Evolutionary conservation across 2,888 invertebrate species (phyloP), one percentile per base, ranked within the genome.

Genomic region (Caenorhabditis sp.): DNA sequence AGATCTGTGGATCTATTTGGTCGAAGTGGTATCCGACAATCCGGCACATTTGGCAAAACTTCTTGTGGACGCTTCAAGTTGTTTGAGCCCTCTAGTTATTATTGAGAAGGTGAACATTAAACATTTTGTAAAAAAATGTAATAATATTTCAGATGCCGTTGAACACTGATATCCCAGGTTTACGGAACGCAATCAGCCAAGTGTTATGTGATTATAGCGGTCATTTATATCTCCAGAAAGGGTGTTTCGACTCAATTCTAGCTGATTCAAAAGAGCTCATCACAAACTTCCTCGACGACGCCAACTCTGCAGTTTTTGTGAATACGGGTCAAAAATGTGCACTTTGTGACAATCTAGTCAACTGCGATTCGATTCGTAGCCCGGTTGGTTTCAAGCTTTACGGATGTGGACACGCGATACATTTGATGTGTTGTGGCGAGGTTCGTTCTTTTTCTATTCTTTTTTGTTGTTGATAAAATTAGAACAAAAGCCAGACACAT

Each of bases 141-240:
- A 57, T 12, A 27, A 24, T 24, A n/a, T 57, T 57, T 2, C 5
- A 92, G 88, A 97, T 99, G 78, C 92, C 93, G 83, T 91, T 92
- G 0, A 92, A 93, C 1, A 92, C 94, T 89, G 91, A 93, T 88
- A 95, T 99, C 83, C 94, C 94, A 10, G 94, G 94, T 6, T 69
- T 86, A 51, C 68, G 78, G 26, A 77, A 83, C 26, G 69, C 79
- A 14, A 66, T 86, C 14, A 67, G 70, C 1, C 78, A 79, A 51
- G 74, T 86, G 24, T 69, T 86, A 89, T 93, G 93, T 84, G 97
- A 97, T 88, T 97, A 95, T 88, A 94, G 94, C 87, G 90, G 96
- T 69, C 95, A 78, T 60, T 79, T 80, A 10, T 69, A 76, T 10
- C 63, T 77, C 12, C 69, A 76, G 43, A 59, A 64, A 31, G 71